These are phyloP conservation scores for Tragopan temminckii DNA, from an alignment of 2,797 vertebrate genomes.

Conservation along the genomic window DNA sequence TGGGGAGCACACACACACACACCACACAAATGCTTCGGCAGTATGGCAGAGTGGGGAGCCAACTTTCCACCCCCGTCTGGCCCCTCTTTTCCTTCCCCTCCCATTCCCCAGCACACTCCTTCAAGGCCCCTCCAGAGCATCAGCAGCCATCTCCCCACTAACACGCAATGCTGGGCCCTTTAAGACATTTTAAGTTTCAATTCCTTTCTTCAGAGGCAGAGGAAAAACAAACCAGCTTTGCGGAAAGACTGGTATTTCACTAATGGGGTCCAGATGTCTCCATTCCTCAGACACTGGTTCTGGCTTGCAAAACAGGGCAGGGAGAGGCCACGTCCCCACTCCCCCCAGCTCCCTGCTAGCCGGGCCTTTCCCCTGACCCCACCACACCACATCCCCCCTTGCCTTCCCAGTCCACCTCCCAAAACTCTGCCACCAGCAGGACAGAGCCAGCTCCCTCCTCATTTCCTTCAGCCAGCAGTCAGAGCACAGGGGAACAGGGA, in stretches of 20 bases:
- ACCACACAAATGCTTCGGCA: constrained; percentile 35
- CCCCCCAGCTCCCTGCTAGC: background rate
- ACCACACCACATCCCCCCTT: background rate
- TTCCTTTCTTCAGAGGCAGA: constrained; percentile 56
- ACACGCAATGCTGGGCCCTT: constrained; percentile 48
- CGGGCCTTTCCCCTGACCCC: background rate
- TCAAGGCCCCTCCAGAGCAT: constrained; percentile 13
- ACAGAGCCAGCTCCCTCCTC: background rate
- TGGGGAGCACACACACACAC: constrained; percentile 56
- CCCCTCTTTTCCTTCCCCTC: constrained; percentile 18
- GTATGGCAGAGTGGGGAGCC: constrained; percentile 33
- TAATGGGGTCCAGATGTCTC: constrained; percentile 79
- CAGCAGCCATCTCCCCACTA: background rate
- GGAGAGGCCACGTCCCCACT: background rate
- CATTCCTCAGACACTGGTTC: background rate
- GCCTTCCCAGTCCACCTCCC: background rate
- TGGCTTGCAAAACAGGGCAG: background rate
- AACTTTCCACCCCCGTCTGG: constrained; percentile 54
- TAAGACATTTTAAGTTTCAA: constrained; percentile 56
- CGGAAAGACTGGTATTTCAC: constrained; percentile 69
- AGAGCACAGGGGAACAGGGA: constrained; percentile 22
- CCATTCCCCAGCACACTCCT: constrained; percentile 25
- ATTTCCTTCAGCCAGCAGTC: constrained; percentile 18
- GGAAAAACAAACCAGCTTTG: constrained; percentile 56
- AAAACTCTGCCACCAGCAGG: background rate